Base-by-base conservation (phyloP, 2,113 vertebrate genomes). In the Opisthocomus hoazin region DNA sequence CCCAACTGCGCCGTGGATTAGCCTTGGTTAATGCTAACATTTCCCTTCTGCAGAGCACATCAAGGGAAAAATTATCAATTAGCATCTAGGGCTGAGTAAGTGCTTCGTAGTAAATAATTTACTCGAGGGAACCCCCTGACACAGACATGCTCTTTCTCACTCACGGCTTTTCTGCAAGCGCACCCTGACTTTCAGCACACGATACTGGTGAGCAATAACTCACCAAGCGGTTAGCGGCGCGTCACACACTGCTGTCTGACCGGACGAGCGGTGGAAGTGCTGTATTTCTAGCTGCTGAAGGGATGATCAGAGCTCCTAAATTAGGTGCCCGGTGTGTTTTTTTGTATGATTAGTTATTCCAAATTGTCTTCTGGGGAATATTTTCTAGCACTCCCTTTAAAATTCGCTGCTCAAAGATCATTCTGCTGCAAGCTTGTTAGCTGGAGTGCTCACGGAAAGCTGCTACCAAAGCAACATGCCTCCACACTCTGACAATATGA, bases 51-150 rank as follows among this genome's bases (percentile, higher is more conserved):
- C 4, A 3, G 70, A 87, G 54, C 58, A 96, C 89, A 93, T 91
- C 92, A 93, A 93, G 96, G 89, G 84, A 91, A 91, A 93, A 86
- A 94, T 68, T 91, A 94, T 89, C 91, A 85, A 80, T 93, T 92
- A 94, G 91, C 78, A 95, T 93, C 91, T 90, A 16, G n/a, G 84
- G 65, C 89, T 85, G 95, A 48, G 61, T 63, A 64, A 96, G 78
- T 89, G 85, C 92, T 83, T 91, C 69, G 41, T 23, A 82, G 66
- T 80, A 91, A 96, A 96, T 85, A 91, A 87, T 93, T 87, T 36
- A 65, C 73, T 57, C 1, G 2, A 80, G 90, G 63, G 84, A 82
- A 86, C 24, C 45, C 84, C 48, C 29, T 6, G 4, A 56, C 63
- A 60, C 46, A 53, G 51, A 37, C 30, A 5, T 0, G 1, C 8